Evolutionary conservation across 92 coral and sea anemone species (phyloP).

Genomic region (Epizoanthus fatuus): DNA sequence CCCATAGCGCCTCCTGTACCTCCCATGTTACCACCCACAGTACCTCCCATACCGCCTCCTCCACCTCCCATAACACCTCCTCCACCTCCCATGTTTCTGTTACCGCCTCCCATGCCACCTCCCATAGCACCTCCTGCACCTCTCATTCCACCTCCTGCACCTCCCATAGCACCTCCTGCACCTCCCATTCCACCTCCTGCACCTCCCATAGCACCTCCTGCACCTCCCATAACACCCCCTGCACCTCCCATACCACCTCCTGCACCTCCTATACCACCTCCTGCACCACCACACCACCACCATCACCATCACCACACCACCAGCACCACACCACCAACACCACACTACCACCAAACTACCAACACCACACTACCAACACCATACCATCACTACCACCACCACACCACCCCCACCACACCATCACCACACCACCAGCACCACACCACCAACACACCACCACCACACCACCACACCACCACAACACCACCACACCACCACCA

Average conservation of each 20-base stretch:
- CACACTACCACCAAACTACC: too few relatives aligned
- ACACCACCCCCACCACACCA: constrained; percentile 34
- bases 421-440: constrained; percentile 25
- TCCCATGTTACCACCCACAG: not conserved
- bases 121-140: not conserved
- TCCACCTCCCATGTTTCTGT: not conserved
- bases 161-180: too few relatives aligned
- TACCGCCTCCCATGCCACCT: constrained; percentile 5
- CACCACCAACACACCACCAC: too few relatives aligned
- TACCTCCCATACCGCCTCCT: not conserved
- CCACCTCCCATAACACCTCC: constrained; percentile 17
- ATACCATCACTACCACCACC: too few relatives aligned
- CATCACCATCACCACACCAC: constrained; percentile 24
- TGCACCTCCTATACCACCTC: not conserved
- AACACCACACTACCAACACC: too few relatives aligned
- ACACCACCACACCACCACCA: too few relatives aligned
- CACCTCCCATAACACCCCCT: not conserved
- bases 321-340: too few relatives aligned
- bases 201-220: not conserved
- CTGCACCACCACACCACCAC: constrained; percentile 19
- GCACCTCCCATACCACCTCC: constrained; percentile 21
- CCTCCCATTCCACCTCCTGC: too few relatives aligned
- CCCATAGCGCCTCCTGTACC: not conserved
- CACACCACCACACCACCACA: constrained; percentile 7
- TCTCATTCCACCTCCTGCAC: not conserved